Evolutionary conservation across 2,888 invertebrate species (phyloP), one percentile per base, ranked within the genome.

Genomic region (Itoplectis maculator): DNA sequence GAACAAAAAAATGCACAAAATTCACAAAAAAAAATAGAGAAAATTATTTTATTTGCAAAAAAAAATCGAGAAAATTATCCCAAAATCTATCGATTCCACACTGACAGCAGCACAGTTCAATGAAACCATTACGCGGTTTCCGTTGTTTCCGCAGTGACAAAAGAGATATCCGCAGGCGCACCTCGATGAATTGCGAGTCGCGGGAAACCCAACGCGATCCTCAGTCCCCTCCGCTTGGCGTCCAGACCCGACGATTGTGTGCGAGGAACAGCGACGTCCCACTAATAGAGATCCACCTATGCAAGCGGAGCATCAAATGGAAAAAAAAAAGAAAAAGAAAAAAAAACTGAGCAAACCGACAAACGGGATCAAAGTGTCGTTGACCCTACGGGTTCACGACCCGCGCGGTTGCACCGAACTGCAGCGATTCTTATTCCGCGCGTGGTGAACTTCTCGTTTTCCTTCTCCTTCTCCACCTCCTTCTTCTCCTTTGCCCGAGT

Each of bases 151-250:
- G 75, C 51, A 63, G 69, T 77, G 68, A 78, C 54, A 81, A 56
- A 83, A 79, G 78, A 79, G 81, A 74, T 66, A 82, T 84, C 83
- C 82, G 84, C 61, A 49, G 72, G 73, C 84, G 65, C 84, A 83
- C 84, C 84, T 75, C 42, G 49, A 3, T 47, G 47, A 23, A 42
- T 73, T 29, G 29, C 9, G 68, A 45, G 35, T 7, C 56, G 68
- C 61, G 81, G 81, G 56, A 68, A 77, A 81, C n/a, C 40, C 63
- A n/a, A 5, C 20, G 37, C 35, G 45, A 75, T 54, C 54, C 45
- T 72, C 20, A 45, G n/a, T n/a, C 4, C 37, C 7, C 56, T n/a
- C 54, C 13, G 29, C 51, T 20, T 42, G 13, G 40, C 5, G n/a
- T n/a, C n/a, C 20, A 51, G 9, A 20, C 9, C 51, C 51, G 2